Base-by-base conservation (phyloP, 2,888 invertebrate genomes). In the Lucinisca nassula region DNA sequence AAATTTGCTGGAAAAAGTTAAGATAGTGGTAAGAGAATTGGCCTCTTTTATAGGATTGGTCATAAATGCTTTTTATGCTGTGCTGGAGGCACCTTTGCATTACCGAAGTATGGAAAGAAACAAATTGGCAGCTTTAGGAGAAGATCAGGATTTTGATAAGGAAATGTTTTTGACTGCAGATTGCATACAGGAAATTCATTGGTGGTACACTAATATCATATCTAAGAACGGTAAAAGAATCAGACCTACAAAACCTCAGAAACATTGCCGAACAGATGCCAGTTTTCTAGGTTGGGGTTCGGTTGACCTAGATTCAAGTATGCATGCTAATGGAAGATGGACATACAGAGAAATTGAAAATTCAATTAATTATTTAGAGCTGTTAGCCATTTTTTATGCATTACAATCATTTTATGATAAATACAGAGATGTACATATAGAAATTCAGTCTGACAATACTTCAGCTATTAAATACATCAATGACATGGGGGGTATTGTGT, bases 401-500 rank as follows among this genome's bases (percentile, higher is more conserved):
- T 51, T 79, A 40, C 40, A 79, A 30, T 55, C 76, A 32, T 55
- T 82, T 24, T 85, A 73, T 72, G 17, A 30, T 21, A 10, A 78
- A 27, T 6, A 30, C 1, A 61, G 35, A 24, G n/a, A 37, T 58
- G 27, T 73, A 30, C 83, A 81, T 74, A 40, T 82, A 12, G 73
- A 40, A 45, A 70, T 87, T 17, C 76, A 81, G 67, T 80, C 73
- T 37, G 85, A 88, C 76, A 80, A 67, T 45, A 76, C 82, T 45
- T 79, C 75, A 40, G 85, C 88, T 14, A 85, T 88, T 24, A n/a
- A 78, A 17, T 85, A 81, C 67, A 58, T 89, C 21, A 89, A 89
- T 61, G 78, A 77, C 73, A 27, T 74, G 49, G 89, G 84, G 38
- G 49, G 82, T 4, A 82, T 82, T 45, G 21, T 24, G 2, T 49